phyloP scores from a whole-genome alignment of 1,140 invertebrate genomes.

The Calliopsis andreniformis region DNA sequence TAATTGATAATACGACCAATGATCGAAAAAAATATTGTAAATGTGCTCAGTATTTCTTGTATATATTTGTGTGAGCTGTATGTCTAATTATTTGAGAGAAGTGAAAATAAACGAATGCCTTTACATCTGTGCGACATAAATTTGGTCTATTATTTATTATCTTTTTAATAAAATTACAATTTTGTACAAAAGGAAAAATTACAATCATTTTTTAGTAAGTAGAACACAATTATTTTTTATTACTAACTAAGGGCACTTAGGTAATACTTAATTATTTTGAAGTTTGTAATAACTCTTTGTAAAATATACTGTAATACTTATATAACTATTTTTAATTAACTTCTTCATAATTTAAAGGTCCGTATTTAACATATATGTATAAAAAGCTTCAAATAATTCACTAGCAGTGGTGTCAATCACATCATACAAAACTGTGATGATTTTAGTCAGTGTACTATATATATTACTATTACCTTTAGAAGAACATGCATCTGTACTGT shows the following conservation, averaged over 20 bases:
- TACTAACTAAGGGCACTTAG: too few relatives aligned
- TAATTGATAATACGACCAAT: conserved; percentile 55
- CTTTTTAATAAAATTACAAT: too few relatives aligned
- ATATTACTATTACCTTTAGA: background rate
- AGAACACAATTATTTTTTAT: too few relatives aligned
- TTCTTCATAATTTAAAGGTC: background rate
- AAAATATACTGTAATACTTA: too few relatives aligned
- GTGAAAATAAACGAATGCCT: conserved; percentile 62
- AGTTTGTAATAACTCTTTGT: too few relatives aligned
- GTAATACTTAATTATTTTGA: too few relatives aligned
- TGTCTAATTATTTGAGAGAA: conserved; percentile 57
- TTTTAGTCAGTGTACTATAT: background rate
- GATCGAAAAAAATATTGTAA: conserved; percentile 70
- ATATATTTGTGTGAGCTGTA: conserved; percentile 77
- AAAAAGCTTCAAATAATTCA: background rate
- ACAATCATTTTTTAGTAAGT: too few relatives aligned
- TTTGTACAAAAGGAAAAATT: too few relatives aligned
- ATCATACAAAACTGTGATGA: background rate
- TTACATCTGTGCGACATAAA: conserved; percentile 45
- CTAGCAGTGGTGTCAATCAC: background rate
- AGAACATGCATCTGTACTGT: too few relatives aligned
- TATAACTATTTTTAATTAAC: too few relatives aligned
- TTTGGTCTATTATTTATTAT: background rate
- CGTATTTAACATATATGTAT: background rate
- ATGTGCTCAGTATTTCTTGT: conserved; percentile 75